phyloP scores from a whole-genome alignment of 1,140 invertebrate genomes.

The Camponotus vicinus region DNA sequence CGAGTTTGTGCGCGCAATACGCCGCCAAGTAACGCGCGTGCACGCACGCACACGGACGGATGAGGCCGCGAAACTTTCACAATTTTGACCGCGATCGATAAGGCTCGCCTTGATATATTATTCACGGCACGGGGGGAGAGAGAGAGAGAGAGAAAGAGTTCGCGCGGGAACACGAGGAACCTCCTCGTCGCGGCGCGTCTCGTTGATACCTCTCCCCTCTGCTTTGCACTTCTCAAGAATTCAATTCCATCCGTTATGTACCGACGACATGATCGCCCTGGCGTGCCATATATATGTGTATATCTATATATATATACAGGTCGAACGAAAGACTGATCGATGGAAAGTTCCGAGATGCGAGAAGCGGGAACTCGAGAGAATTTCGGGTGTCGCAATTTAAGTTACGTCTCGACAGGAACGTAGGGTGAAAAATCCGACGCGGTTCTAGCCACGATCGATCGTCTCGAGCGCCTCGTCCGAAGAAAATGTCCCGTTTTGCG shows the following conservation, averaged over 20 bases:
- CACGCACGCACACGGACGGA: background rate
- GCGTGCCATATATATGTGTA: background rate
- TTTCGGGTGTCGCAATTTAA: constrained; percentile 59
- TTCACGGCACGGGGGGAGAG: constrained; percentile 42
- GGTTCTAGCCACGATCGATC: constrained; percentile 25
- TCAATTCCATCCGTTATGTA: constrained; percentile 65
- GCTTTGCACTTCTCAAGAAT: constrained; percentile 40
- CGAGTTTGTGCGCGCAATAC: background rate
- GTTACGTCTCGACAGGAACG: background rate
- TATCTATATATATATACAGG: background rate
- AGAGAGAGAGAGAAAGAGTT: too few relatives aligned
- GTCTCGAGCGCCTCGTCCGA: constrained; percentile 11
- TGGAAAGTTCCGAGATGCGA: constrained; percentile 50
- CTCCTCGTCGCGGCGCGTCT: background rate
- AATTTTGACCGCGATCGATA: constrained; percentile 72
- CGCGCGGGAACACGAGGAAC: background rate
- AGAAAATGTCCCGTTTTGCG: constrained; percentile 39
- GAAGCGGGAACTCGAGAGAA: constrained; percentile 5
- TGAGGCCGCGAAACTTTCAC: constrained; percentile 68
- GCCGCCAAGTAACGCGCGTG: constrained; percentile 11
- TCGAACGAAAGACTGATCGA: constrained; percentile 69
- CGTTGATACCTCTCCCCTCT: background rate
- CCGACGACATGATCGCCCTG: constrained; percentile 56
- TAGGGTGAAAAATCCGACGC: constrained; percentile 36
- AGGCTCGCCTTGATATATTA: constrained; percentile 67